Percentiles rank a stretch among this genome's conserved stretches.
phyloP scores from a whole-genome alignment of 2,888 invertebrate species.

The Megamerina dolium region DNA sequence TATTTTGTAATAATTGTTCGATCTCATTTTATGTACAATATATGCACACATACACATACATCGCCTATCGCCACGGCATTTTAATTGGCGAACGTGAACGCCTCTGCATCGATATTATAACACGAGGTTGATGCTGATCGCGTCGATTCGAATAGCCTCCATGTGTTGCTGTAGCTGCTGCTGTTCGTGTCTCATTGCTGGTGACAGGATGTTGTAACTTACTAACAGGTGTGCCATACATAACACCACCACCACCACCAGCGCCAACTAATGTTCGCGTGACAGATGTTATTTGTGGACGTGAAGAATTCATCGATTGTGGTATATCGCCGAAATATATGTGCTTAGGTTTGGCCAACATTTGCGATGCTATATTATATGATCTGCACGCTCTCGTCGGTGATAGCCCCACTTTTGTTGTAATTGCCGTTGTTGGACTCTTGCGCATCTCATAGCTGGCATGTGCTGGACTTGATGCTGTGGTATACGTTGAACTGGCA shows the following conservation, averaged over 20 bases:
- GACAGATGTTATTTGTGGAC: background rate
- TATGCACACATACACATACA: background rate
- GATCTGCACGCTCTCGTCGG: background rate
- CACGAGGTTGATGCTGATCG: slow-evolving; percentile 15
- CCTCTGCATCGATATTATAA: slow-evolving; percentile 27
- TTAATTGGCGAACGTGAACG: slow-evolving; percentile 47
- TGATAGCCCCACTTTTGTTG: background rate
- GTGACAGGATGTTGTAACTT: slow-evolving; percentile 15
- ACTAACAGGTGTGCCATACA: background rate
- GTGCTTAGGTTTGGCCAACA: slow-evolving; percentile 22
- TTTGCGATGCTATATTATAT: background rate
- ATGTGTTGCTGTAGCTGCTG: slow-evolving; percentile 5
- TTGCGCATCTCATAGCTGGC: slow-evolving; percentile 13
- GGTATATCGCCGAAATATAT: slow-evolving; percentile 23
- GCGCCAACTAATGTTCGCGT: slow-evolving; percentile 2
- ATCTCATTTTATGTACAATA: no score
- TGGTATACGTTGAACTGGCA: slow-evolving; percentile 1
- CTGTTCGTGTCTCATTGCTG: slow-evolving; percentile 8
- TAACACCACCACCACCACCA: background rate
- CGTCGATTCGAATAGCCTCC: slow-evolving; percentile 3
- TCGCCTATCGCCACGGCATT: slow-evolving; percentile 43
- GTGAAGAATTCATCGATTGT: background rate
- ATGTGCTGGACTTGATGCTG: background rate
- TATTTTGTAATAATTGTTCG: no score
- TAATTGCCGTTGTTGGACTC: background rate